phyloP scores from a whole-genome alignment of 2,888 invertebrate genomes.

The Drosophila ezoana region DNA sequence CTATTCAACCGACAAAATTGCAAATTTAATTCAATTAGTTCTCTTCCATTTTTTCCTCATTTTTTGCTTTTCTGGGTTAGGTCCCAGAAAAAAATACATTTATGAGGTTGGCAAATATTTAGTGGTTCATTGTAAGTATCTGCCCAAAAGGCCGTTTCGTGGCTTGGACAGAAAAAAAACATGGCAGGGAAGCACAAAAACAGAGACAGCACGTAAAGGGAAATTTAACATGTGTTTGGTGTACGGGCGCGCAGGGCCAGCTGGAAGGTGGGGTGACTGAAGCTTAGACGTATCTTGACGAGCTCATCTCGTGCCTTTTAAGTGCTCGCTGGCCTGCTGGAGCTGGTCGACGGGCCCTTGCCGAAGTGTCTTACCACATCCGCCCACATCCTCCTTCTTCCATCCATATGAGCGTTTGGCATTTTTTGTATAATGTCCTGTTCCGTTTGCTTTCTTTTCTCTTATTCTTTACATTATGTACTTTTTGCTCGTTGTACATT shows the following conservation, averaged over 20 bases:
- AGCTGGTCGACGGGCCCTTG: not conserved
- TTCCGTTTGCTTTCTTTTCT: constrained; percentile 13
- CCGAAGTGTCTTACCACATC: too few species aligned
- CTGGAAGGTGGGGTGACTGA: not conserved
- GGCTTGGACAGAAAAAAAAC: constrained; percentile 16
- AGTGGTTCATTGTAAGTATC: constrained; percentile 46
- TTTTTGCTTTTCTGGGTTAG: constrained; percentile 1
- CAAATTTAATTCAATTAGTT: constrained; percentile 73
- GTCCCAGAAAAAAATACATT: constrained; percentile 9
- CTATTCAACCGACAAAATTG: constrained; percentile 44
- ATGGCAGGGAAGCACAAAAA: not conserved
- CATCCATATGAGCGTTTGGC: constrained; percentile 23
- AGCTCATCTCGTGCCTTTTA: constrained; percentile 71
- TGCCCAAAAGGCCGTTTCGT: constrained; percentile 42
- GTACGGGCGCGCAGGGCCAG: not conserved
- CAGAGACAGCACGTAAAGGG: constrained; percentile 32
- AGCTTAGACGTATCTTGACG: constrained; percentile 61
- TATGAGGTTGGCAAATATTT: constrained; percentile 55
- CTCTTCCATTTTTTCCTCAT: constrained; percentile 9
- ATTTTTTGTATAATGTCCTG: constrained; percentile 29
- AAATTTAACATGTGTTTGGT: constrained; percentile 68
- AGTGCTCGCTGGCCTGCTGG: constrained; percentile 54
- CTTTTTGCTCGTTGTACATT: constrained; percentile 52
- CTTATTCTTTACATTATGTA: constrained; percentile 47
- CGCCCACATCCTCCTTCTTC: too few species aligned